Evolutionary conservation across 92 coral and sea anemone species (phyloP).

Genomic region (Meandrina meandrites): DNA sequence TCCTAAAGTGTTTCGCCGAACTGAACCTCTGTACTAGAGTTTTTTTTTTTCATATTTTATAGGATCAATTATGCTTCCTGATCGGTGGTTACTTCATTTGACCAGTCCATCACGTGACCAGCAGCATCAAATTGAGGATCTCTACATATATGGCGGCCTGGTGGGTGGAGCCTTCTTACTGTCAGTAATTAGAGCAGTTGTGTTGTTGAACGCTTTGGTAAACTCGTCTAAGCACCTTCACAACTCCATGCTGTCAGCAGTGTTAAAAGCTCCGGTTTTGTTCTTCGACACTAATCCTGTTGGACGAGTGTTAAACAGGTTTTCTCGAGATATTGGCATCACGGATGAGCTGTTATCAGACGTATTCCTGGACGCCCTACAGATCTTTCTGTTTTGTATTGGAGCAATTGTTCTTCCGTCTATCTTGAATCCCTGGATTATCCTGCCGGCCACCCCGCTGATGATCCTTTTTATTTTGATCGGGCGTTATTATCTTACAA

Average conservation of each 20-base stretch:
- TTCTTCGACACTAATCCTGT: conserved; percentile 43
- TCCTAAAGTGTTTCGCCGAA: no score
- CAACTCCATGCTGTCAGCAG: conserved; percentile 46
- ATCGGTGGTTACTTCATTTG: conserved; percentile 22
- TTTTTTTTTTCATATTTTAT: not conserved
- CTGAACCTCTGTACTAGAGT: no score
- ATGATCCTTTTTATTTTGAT: conserved; percentile 17
- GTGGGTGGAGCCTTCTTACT: conserved; percentile 53
- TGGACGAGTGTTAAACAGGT: conserved; percentile 69
- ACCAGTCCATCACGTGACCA: conserved; percentile 18
- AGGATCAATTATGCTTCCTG: conserved; percentile 12
- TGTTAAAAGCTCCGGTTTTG: conserved; percentile 63
- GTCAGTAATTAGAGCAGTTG: conserved; percentile 59
- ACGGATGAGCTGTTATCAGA: conserved; percentile 46
- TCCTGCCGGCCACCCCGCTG: conserved; percentile 41
- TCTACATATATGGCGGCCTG: conserved; percentile 58
- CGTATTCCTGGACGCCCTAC: conserved; percentile 30
- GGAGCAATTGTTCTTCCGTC: conserved; percentile 39
- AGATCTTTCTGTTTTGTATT: conserved; percentile 6
- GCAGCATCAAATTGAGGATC: not conserved
- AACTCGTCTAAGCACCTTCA: conserved; percentile 71
- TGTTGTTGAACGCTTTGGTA: conserved; percentile 50
- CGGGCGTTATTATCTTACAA: conserved; percentile 38
- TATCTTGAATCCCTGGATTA: conserved; percentile 55
- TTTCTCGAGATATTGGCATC: conserved; percentile 47